Evolutionary conservation across 2,888 invertebrate genomes (phyloP).

Genomic region (Parelbella ahira): DNA sequence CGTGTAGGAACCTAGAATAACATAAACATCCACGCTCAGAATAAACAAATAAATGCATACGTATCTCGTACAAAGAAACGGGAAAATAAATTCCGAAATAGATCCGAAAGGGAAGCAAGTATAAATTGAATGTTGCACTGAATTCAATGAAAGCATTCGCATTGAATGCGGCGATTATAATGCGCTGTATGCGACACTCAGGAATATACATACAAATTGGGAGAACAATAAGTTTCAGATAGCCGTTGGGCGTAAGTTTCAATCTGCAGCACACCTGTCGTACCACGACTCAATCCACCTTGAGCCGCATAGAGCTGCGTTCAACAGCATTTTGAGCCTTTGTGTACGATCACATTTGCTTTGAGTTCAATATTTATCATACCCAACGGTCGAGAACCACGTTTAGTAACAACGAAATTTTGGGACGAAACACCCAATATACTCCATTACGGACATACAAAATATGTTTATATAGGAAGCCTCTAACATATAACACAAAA

Average conservation of each 20-base stretch:
- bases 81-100: constrained; percentile 15
- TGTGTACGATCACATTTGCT: constrained; percentile 9
- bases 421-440: too few relatives aligned
- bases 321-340: constrained; percentile 21
- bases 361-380: constrained; percentile 11
- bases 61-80: constrained; percentile 12
- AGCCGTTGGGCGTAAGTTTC: constrained; percentile 18
- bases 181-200: constrained; percentile 8
- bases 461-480: too few relatives aligned
- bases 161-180: constrained; percentile 14
- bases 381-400: constrained; percentile 3
- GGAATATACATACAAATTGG: constrained; percentile 24
- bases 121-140: constrained; percentile 9
- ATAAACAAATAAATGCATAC: constrained; percentile 12
- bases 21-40: constrained; percentile 17
- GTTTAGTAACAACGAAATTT: constrained; percentile 3
- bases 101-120: constrained; percentile 8
- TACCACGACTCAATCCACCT: constrained; percentile 14
- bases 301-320: constrained; percentile 10
- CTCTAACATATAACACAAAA: too few relatives aligned
- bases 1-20: constrained; percentile 12
- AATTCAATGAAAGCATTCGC: constrained; percentile 1
- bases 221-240: constrained; percentile 20
- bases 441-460: too few relatives aligned
- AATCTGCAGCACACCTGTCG: constrained; percentile 21